Percentiles rank a stretch among this genome's conserved stretches.
Evolutionary conservation across 1,140 invertebrate genomes (phyloP).

Genomic region (Sesamia nonagrioides): DNA sequence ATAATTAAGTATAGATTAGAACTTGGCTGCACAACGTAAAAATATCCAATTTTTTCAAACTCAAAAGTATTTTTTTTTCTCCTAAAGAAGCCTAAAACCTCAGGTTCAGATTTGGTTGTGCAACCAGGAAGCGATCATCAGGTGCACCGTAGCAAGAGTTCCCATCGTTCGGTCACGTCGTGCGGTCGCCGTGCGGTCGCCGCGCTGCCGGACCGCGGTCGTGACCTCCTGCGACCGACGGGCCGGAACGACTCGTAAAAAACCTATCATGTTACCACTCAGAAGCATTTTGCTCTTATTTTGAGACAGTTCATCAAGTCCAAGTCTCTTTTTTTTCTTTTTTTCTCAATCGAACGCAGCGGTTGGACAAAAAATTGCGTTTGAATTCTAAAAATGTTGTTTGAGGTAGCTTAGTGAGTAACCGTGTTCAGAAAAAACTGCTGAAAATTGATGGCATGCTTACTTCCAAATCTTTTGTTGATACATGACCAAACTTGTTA

Average conservation of each 20-base stretch:
- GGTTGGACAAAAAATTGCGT: constrained; percentile 40
- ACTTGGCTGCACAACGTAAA: too few species aligned
- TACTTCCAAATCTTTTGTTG: constrained; percentile 1
- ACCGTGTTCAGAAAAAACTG: constrained; percentile 19
- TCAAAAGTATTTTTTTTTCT: not conserved
- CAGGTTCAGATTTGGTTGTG: constrained; percentile 25
- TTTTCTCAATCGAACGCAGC: constrained; percentile 30
- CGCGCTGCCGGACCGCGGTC: constrained; percentile 58
- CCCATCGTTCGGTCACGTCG: constrained; percentile 74
- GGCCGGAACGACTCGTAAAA: constrained; percentile 76
- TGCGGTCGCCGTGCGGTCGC: constrained; percentile 63
- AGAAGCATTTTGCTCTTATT: constrained; percentile 64
- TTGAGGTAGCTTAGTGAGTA: constrained; percentile 38
- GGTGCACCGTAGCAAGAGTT: constrained; percentile 54
- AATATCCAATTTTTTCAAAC: not conserved
- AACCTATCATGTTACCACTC: constrained; percentile 69
- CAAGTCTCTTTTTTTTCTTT: constrained; percentile 20
- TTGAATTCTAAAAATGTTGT: constrained; percentile 37
- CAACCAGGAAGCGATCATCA: constrained; percentile 63
- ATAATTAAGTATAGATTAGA: too few species aligned
- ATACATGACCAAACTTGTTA: constrained; percentile 5
- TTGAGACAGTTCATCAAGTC: constrained; percentile 67
- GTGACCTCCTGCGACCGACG: constrained; percentile 68
- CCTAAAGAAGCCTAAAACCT: constrained; percentile 20
- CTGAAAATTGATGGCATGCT: constrained; percentile 25